A percentile compares a stretch with the other conserved stretches of the same genome.
These are phyloP conservation scores for Anser cygnoides DNA, from an alignment of 2,113 vertebrate genomes.

Conservation along the genomic window DNA sequence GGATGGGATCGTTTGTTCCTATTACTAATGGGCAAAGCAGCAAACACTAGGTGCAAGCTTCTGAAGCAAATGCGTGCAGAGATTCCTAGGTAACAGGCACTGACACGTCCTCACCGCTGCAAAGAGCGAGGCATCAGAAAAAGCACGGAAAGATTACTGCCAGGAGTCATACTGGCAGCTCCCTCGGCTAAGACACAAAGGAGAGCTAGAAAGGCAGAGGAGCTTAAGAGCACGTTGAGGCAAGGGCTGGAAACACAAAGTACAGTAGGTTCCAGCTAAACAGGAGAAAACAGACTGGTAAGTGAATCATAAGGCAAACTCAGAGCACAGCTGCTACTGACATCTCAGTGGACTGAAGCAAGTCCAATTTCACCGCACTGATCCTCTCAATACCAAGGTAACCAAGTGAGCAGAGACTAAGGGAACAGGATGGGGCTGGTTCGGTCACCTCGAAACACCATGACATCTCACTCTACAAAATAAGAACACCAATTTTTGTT, in stretches of 20 bases:
- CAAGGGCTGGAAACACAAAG: slow-evolving; percentile 8
- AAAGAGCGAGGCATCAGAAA: not conserved
- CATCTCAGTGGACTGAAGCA: not conserved
- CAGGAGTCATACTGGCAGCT: slow-evolving; percentile 12
- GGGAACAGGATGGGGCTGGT: not conserved
- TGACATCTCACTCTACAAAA: not conserved
- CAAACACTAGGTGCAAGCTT: not conserved
- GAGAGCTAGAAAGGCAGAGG: not conserved
- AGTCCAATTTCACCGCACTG: not conserved
- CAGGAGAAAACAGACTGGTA: not conserved
- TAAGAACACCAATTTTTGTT: too few relatives aligned
- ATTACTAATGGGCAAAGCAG: not conserved
- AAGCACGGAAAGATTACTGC: not conserved
- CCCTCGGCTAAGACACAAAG: not conserved
- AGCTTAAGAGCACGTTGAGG: not conserved
- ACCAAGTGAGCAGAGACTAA: not conserved
- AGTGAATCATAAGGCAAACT: not conserved
- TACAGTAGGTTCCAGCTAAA: not conserved
- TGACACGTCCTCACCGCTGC: not conserved
- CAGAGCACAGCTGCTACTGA: not conserved
- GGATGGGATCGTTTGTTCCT: not conserved
- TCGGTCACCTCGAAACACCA: not conserved
- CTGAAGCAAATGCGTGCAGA: not conserved
- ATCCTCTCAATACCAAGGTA: not conserved
- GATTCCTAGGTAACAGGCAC: slow-evolving; percentile 32